Conservation (phyloP, 2,797 vertebrate genomes). For the Melanogrammus aeglefinus region DNA sequence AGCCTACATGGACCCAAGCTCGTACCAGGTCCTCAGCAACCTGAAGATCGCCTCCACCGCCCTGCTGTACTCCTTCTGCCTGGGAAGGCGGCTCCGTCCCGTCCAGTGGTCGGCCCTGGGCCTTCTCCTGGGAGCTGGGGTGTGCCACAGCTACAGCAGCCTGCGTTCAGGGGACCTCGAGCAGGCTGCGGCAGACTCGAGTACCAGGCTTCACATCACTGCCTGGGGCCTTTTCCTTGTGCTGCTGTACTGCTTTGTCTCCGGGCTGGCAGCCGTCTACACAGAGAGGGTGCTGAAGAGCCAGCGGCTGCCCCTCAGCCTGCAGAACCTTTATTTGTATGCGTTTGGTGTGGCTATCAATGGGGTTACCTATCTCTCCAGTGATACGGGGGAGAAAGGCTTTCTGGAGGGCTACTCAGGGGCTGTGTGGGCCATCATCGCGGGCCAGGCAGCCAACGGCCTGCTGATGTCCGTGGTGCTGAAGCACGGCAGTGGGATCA, state of each 20-base stretch:
- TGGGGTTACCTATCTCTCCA: constrained; percentile 67
- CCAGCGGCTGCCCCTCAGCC: constrained; percentile 83
- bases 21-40: constrained; percentile 92
- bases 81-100: constrained; percentile 72
- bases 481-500: constrained; percentile 93
- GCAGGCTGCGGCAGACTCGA: neutral
- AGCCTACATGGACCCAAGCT: constrained; percentile 93
- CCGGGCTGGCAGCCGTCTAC: constrained; percentile 88
- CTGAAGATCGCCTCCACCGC: constrained; percentile 90
- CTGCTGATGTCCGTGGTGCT: constrained; percentile 93
- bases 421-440: constrained; percentile 77
- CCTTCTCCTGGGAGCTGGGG: constrained; percentile 81
- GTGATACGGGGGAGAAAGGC: constrained; percentile 41
- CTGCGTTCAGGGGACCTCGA: constrained; percentile 55
- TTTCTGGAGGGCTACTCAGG: constrained; percentile 85
- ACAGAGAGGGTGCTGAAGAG: constrained; percentile 86
- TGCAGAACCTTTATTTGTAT: constrained; percentile 93
- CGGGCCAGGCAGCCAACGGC: constrained; percentile 86
- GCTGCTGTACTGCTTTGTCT: constrained; percentile 81
- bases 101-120: constrained; percentile 80
- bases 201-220: constrained; percentile 74
- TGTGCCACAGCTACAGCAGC: constrained; percentile 81
- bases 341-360: constrained; percentile 86
- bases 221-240: constrained; percentile 82
- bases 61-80: constrained; percentile 81